Evolutionary conservation across 2,888 invertebrate species (phyloP), one percentile per base, ranked within the genome.

Genomic region (Papilio elwesi): DNA sequence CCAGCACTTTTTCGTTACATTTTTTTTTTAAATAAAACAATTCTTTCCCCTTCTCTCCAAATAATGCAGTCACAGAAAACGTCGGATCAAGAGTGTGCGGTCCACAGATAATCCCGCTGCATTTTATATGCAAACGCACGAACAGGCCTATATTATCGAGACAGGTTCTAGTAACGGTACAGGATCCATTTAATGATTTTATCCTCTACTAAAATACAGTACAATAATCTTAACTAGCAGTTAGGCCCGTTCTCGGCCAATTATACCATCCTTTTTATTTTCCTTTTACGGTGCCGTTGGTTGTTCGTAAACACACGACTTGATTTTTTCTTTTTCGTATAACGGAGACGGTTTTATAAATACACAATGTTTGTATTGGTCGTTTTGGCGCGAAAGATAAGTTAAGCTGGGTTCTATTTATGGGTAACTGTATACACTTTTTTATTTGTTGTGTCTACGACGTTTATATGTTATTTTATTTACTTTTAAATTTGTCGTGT

Each of bases 131-230:
- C n/a, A n/a, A n/a, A 64, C 64, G 52, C 51, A 53, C 15, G 36
- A 52, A 47, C 71, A 57, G 47, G 59, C 73, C 43, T 49, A 62
- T 63, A 67, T 59, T 73, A 69, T 67, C 70, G 65, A 62, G 66
- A 74, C 73, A 62, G 70, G 84, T 82, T 81, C 80, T 78, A 70
- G 70, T 89, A 93, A 92, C 92, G 91, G 93, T 87, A 80, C 77
- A 67, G 12, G 53, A 62, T 63, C 66, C 69, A 65, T 73, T 74
- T 74, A 70, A 74, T 74, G 66, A 66, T 74, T 73, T 67, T 70
- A 70, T 74, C 53, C 70, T 59, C 66, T 16, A 70, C 66, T 70
- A 74, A 74, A 74, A 70, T 74, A 70, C 70, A 74, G 73, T 48
- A 70, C 69, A 66, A 70, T 70, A 69, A 73, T 63, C 70, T 52